These are phyloP conservation scores for Orycteropus afer DNA, from an alignment of 2,113 vertebrate species.

Conservation along the genomic window DNA sequence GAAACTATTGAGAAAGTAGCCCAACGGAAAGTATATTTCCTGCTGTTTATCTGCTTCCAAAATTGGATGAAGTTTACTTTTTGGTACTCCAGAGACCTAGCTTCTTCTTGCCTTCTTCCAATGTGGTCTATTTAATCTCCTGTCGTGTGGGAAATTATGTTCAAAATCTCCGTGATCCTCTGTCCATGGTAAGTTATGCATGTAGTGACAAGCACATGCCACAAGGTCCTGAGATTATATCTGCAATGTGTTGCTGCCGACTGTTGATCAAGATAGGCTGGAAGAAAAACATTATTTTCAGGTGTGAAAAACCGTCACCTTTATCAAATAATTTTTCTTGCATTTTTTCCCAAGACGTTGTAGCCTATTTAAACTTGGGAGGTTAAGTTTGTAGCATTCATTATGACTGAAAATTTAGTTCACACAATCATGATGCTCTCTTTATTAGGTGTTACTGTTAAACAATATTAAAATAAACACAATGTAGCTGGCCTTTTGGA, in stretches of 20 bases:
- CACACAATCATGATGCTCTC: constrained; percentile 85
- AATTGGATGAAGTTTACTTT: constrained; percentile 86
- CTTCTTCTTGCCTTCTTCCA: constrained; percentile 87
- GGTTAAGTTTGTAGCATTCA: constrained; percentile 94
- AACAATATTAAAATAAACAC: constrained; percentile 86
- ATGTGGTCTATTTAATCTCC: constrained; percentile 90
- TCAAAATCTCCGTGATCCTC: constrained; percentile 88
- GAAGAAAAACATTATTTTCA: constrained; percentile 96
- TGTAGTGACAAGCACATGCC: constrained; percentile 96
- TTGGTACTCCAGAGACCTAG: constrained; percentile 80
- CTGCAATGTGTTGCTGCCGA: constrained; percentile 95
- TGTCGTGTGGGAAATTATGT: constrained; percentile 91
- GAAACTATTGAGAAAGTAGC: constrained; percentile 66
- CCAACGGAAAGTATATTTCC: constrained; percentile 66
- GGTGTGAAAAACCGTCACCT: constrained; percentile 98
- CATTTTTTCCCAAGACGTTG: constrained; percentile 88
- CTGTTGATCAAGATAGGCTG: constrained; percentile 93
- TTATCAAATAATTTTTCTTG: constrained; percentile 92
- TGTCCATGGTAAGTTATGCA: constrained; percentile 90
- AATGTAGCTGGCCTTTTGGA: constrained; percentile 82
- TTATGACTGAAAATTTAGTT: constrained; percentile 91
- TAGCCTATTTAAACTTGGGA: constrained; percentile 93
- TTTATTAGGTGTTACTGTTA: constrained; percentile 88
- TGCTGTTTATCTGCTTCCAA: constrained; percentile 76
- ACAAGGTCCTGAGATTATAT: constrained; percentile 94